Evolutionary conservation across 2,113 vertebrate species (phyloP), one percentile per base, ranked within the genome.

Genomic region (Xenopus tropicalis): DNA sequence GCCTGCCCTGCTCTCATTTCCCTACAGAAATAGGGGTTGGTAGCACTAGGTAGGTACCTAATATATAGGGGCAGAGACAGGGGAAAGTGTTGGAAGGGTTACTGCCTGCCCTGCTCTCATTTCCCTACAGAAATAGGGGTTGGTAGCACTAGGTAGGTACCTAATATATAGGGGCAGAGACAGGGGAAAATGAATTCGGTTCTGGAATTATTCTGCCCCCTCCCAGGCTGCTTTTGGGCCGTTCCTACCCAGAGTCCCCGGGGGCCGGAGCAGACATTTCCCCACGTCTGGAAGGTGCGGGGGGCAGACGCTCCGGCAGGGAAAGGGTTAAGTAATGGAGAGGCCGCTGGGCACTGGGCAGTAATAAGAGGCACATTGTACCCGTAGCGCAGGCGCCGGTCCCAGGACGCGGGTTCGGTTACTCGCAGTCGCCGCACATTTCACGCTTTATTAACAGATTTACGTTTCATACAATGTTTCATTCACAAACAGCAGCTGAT

Each of bases 251-350:
- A 42, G 10, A 42, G 16, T 48, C 21, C 25, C 59, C 12, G 12
- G 59, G 46, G 69, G 61, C 42, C n/a, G 3, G 24, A 48, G 23
- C n/a, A 56, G 48, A 7, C n/a, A 22, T 66, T 73, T 48, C 51
- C 71, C 65, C 68, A 74, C 63, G 78, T 66, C 78, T 86, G 82
- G 68, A 79, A 82, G 65, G 68, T 79, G 80, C 80, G 72, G 79
- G 82, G 82, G 71, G 84, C 79, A 78, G 80, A 82, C 3, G 79
- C 19, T 29, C 72, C 51, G 25, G 70, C 70, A 54, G n/a, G 11
- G 24, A 17, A 20, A 17, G 22, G 43, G 63, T 74, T 67, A 66
- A 67, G 54, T 24, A 24, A 48, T 19, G 46, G 54, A 74, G 65
- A 66, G 37, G 54, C 13, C 54, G 37, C 54, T 66, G 54, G 72